Conservation (phyloP, 2,113 vertebrate species). For the Theropithecus gelada region DNA sequence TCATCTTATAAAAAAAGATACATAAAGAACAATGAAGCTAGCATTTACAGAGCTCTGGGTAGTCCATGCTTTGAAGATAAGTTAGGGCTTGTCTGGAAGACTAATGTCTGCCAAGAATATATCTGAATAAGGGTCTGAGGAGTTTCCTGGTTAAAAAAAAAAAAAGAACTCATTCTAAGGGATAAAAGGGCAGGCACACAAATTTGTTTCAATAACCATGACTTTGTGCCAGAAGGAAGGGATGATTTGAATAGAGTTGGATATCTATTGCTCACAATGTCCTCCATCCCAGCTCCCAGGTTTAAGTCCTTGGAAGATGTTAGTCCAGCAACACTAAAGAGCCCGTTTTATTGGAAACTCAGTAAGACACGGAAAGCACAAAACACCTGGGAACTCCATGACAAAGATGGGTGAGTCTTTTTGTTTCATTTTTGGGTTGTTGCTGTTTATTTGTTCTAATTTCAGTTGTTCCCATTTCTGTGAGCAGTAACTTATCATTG, state of each 20-base stretch:
- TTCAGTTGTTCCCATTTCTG: not conserved
- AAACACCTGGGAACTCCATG: not conserved
- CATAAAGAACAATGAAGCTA: not conserved
- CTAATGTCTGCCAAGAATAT: not conserved
- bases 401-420: not conserved
- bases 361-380: not conserved
- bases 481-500: not conserved
- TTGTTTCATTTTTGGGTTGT: not conserved
- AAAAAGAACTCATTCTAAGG: not conserved
- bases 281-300: not conserved
- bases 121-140: not conserved
- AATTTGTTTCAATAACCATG: not conserved
- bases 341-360: not conserved
- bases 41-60: not conserved
- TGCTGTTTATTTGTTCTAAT: not conserved
- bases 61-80: not conserved
- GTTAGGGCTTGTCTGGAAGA: constrained; percentile 15
- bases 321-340: not conserved
- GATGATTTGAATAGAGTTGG: not conserved
- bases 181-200: not conserved
- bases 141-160: not conserved
- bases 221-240: not conserved
- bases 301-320: not conserved
- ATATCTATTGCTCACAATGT: not conserved
- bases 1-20: not conserved